These are phyloP conservation scores for Lepidothrix coronata DNA, from an alignment of 2,113 vertebrate genomes.

Conservation along the genomic window DNA sequence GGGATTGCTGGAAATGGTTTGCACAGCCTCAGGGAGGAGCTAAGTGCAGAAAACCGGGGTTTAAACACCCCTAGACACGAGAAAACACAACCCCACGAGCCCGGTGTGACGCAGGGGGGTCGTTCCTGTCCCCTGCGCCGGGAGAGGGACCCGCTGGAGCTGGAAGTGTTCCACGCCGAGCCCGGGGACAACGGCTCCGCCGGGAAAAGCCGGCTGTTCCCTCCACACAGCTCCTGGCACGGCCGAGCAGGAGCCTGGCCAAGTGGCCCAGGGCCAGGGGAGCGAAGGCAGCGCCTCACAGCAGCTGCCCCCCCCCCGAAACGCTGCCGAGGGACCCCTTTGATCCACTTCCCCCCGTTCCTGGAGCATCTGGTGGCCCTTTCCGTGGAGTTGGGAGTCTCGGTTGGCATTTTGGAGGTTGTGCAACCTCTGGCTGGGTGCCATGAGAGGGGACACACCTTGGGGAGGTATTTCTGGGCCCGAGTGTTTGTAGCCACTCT, in stretches of 20 bases:
- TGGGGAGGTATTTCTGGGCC: background rate
- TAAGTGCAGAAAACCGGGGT: accelerated
- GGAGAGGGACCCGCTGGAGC: background rate
- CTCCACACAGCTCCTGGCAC: background rate
- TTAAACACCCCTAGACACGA: background rate
- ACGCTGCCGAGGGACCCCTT: accelerated
- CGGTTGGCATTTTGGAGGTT: accelerated
- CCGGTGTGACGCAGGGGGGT: background rate
- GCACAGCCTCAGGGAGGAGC: background rate
- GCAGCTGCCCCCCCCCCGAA: background rate
- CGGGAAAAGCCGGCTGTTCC: background rate
- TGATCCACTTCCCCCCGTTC: accelerated
- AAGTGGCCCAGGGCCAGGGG: background rate
- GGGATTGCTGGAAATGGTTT: background rate
- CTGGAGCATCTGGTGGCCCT: background rate
- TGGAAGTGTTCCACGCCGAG: accelerated
- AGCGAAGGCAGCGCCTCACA: background rate
- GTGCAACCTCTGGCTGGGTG: background rate
- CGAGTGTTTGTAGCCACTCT: background rate
- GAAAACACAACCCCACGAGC: background rate
- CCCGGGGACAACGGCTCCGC: background rate
- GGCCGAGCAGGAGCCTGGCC: accelerated
- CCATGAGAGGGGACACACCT: background rate
- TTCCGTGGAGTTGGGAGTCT: accelerated
- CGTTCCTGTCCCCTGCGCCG: accelerated